Evolutionary conservation across 1,140 invertebrate species (phyloP).

Genomic region (Drosophila busckii): DNA sequence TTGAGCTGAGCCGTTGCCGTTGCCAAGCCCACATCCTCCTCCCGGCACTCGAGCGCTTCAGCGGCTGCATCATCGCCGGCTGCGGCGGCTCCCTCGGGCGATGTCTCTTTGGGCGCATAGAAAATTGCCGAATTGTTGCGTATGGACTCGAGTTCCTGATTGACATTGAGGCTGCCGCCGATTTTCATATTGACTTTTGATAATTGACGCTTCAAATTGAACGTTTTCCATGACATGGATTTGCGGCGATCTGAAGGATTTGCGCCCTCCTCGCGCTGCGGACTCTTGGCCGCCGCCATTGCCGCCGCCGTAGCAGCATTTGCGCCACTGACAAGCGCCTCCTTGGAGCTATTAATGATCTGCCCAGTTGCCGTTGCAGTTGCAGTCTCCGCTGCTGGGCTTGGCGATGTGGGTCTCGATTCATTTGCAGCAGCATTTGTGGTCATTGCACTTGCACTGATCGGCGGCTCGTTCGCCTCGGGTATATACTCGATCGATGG

Average conservation of each 20-base stretch:
- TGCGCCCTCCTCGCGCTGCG: too few relatives aligned
- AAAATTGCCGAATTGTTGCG: constrained; percentile 79
- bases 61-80: constrained; percentile 9
- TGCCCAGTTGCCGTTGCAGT: constrained; percentile 9
- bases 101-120: constrained; percentile 79
- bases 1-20: constrained; percentile 22
- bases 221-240: constrained; percentile 84
- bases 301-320: constrained; percentile 23
- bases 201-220: constrained; percentile 89
- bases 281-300: constrained; percentile 53
- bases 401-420: constrained; percentile 59
- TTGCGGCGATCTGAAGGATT: constrained; percentile 81
- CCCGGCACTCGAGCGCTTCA: constrained; percentile 39
- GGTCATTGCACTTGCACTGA: constrained; percentile 4
- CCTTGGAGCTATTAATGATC: constrained; percentile 47
- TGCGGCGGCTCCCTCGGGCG: constrained; percentile 40
- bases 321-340: constrained; percentile 36
- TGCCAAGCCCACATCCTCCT: constrained; percentile 43
- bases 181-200: constrained; percentile 89
- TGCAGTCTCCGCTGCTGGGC: constrained; percentile 4
- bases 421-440: constrained; percentile 11
- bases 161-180: constrained; percentile 60
- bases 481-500: constrained; percentile 72
- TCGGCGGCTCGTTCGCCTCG: constrained; percentile 49
- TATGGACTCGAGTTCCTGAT: constrained; percentile 81